phyloP scores from a whole-genome alignment of 2,113 vertebrate genomes.

The Brevimyrus niger region DNA sequence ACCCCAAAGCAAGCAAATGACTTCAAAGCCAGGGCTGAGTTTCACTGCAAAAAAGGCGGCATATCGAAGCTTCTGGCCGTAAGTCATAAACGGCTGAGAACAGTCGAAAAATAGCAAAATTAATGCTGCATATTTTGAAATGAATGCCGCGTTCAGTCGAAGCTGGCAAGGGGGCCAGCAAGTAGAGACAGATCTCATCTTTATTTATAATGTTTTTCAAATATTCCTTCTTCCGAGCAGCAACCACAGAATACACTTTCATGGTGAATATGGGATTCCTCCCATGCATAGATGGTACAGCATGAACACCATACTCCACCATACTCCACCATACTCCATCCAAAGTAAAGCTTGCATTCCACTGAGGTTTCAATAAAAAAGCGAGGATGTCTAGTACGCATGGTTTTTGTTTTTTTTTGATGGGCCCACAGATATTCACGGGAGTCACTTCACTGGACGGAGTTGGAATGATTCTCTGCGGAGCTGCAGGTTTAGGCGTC shows the following conservation, averaged over 20 bases:
- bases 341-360: slow-evolving; percentile 54
- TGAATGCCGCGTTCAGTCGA: slow-evolving; percentile 41
- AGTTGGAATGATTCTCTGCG: slow-evolving; percentile 30
- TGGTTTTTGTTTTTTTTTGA: not conserved
- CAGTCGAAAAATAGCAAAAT: slow-evolving; percentile 57
- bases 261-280: slow-evolving; percentile 49
- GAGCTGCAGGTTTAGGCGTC: slow-evolving; percentile 29
- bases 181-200: slow-evolving; percentile 40
- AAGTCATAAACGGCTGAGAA: not conserved
- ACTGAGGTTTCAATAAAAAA: slow-evolving; percentile 24
- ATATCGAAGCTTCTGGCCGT: slow-evolving; percentile 12
- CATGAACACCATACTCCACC: slow-evolving; percentile 29
- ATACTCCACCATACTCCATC: slow-evolving; percentile 34
- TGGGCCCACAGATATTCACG: slow-evolving; percentile 20
- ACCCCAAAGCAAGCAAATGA: slow-evolving; percentile 5
- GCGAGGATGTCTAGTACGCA: slow-evolving; percentile 25
- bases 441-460: slow-evolving; percentile 22
- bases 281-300: slow-evolving; percentile 24
- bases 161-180: slow-evolving; percentile 36
- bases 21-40: slow-evolving; percentile 6
- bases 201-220: slow-evolving; percentile 51
- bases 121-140: slow-evolving; percentile 39
- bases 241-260: slow-evolving; percentile 41
- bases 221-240: slow-evolving; percentile 41
- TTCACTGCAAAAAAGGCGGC: not conserved